phyloP scores from a whole-genome alignment of 2,888 invertebrate genomes.

The Luffia ferchaultella region DNA sequence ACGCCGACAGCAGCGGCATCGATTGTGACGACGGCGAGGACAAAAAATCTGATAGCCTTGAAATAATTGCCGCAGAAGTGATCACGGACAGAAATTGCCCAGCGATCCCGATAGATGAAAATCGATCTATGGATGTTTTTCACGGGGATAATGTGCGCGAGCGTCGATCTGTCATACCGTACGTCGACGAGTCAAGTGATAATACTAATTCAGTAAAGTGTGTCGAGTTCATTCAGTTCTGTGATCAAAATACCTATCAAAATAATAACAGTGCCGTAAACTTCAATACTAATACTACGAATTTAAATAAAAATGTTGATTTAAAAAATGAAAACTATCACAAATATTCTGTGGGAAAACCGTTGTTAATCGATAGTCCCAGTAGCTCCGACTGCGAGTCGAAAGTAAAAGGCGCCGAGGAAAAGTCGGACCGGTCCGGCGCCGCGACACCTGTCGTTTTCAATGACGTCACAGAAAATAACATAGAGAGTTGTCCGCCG shows the following conservation, averaged over 20 bases:
- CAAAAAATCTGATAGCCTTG: constrained; percentile 50
- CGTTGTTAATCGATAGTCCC: constrained; percentile 35
- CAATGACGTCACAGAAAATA: background rate
- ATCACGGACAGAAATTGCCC: background rate
- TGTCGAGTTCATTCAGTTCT: constrained; percentile 39
- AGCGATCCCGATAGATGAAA: background rate
- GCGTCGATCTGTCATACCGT: constrained; percentile 29
- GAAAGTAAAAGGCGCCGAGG: constrained; percentile 45
- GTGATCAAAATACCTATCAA: constrained; percentile 52
- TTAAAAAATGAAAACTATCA: background rate
- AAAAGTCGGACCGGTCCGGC: constrained; percentile 11
- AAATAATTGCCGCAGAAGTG: constrained; percentile 38
- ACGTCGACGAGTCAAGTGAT: constrained; percentile 29
- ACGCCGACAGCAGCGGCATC: constrained; percentile 66
- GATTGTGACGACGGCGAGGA: constrained; percentile 72
- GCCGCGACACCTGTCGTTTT: background rate
- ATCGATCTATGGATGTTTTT: background rate
- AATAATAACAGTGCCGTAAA: background rate
- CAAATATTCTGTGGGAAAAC: background rate
- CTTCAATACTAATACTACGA: background rate
- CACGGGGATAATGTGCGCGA: background rate
- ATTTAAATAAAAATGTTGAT: background rate
- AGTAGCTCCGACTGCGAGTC: constrained; percentile 32
- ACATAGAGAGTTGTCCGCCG: constrained; percentile 22
- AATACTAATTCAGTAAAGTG: constrained; percentile 24